Evolutionary conservation across 2,888 invertebrate genomes (phyloP), one percentile per base, ranked within the genome.

Genomic region (Fragum fragum): DNA sequence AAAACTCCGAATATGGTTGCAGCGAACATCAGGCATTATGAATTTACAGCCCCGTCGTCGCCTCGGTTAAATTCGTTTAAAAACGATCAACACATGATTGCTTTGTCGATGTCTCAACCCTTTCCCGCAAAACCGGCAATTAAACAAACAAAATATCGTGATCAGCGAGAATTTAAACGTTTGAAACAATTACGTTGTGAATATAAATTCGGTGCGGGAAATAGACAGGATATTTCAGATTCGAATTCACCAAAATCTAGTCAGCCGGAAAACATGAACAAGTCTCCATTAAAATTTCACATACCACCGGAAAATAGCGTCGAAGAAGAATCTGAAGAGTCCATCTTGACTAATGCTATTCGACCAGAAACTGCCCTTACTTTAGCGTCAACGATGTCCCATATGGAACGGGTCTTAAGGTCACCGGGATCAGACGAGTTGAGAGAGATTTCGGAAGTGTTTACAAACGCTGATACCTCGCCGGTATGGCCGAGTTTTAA

Each of bases 1-100:
- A 83, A 72, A 66, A 70, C 76, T 9, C 72, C 79, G 1, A 75
- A 85, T 59, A 73, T 87, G 55, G 57, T 81, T 42, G 73, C 86
- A 9, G 82, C 87, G 61, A 85, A 83, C 74, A 87, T 87, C 21
- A 81, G 53, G 29, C 82, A 83, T 53, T 87, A 83, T 47, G 85
- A 85, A 66, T 87, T 87, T 57, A 68, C 26, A 42, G 78, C 86
- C 1, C 86, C 86, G 6, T 18, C 47, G 28, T 42, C 61, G 7
- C 29, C 61, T 0, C 39, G 66, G 16, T 7, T 29, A 18, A 73
- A 18, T 55, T 32, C 63, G 14, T 32, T 39, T 0, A 71, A 53
- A 21, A 72, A 59, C 18, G 55, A 23, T 16, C 70, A 36, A 16
- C 72, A 57, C 47, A 21, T 57, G 1, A 79, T 29, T 21, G 73